Evolutionary conservation across 2,797 vertebrate genomes (phyloP), one percentile per base, ranked within the genome.

Genomic region (Necrosyrtes monachus): DNA sequence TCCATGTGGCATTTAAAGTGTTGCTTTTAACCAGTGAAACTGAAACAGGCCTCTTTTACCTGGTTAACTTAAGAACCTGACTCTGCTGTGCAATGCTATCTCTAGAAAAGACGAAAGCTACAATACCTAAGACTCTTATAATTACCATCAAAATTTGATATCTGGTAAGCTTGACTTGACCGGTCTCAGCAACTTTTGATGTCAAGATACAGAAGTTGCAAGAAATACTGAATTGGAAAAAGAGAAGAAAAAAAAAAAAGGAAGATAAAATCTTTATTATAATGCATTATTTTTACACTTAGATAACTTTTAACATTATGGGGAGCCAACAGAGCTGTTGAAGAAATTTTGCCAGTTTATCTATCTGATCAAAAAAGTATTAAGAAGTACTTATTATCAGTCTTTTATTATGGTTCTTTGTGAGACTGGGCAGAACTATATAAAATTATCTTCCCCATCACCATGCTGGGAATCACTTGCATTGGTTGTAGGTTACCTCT

Each of bases 341-440:
- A 80, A 67, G 56, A 82, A 68, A 30, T 72, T 48, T 92, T 92
- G 23, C 10, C n/a, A 53, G 11, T 94, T 88, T 78, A 73, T 33
- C 51, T 77, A 73, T 33, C 51, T 77, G 11, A 41, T 78, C 1
- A 35, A 70, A 75, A 82, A 51, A 39, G 13, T n/a, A 37, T 20
- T 46, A 43, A 43, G 33, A 93, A 13, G 8, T 51, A 51, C 5
- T 90, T 85, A 46, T 30, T 63, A 51, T 37, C 13, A 74, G 14
- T 64, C 25, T 57, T 90, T 63, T 63, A 31, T 23, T 70, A 9
- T 46, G 39, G 6, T 25, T 79, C 17, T 50, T 86, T 86, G 8
- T 37, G 46, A 74, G 37, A 67, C 5, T 1, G 0, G 64, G 9
- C 6, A 80, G 77, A 92, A 76, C 23, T 43, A 7, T 0, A 0